Conservation (phyloP, 1,140 invertebrate genomes). For the Neotoxoptera formosana region DNA sequence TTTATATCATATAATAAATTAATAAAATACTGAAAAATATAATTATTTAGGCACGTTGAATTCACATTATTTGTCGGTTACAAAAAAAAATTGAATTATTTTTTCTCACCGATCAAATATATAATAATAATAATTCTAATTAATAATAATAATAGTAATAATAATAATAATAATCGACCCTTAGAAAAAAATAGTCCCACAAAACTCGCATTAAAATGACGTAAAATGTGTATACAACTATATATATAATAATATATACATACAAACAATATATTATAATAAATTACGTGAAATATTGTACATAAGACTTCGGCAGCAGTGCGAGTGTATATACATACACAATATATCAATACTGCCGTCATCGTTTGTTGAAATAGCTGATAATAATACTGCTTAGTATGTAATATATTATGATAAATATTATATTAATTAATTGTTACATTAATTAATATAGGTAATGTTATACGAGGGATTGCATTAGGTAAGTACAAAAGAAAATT, state of each 20-base stretch:
- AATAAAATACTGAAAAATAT: constrained; percentile 58
- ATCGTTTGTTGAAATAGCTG: background rate
- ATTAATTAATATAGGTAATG: background rate
- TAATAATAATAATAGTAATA: background rate
- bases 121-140: constrained; percentile 17
- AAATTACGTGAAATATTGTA: too few relatives aligned
- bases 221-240: background rate
- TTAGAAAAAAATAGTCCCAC: constrained; percentile 5
- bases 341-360: background rate
- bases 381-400: background rate
- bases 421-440: too few relatives aligned
- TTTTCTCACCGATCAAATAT: background rate
- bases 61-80: constrained; percentile 39
- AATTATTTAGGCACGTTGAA: constrained; percentile 56
- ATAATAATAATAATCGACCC: constrained; percentile 12
- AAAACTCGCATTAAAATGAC: background rate
- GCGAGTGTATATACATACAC: background rate
- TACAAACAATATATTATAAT: background rate
- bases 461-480: background rate
- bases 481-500: background rate
- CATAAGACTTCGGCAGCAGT: background rate
- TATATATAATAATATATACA: background rate
- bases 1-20: constrained; percentile 8
- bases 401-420: background rate
- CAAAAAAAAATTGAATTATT: background rate